phyloP scores from a whole-genome alignment of 1,140 invertebrate genomes.

The Drosophila asahinai region DNA sequence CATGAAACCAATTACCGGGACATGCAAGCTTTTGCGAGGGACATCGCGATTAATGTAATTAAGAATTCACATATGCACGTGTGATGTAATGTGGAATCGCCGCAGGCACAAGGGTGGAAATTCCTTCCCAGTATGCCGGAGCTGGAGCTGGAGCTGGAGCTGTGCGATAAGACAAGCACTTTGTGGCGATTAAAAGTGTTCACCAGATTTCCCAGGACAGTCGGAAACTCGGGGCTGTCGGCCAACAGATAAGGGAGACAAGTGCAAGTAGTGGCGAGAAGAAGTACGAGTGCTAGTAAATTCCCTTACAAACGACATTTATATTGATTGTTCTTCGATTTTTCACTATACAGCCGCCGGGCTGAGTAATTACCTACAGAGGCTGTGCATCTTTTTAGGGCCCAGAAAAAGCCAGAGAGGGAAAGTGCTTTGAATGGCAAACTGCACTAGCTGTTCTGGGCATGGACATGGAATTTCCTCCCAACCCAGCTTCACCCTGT shows the following conservation, averaged over 20 bases:
- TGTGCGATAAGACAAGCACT: conserved; percentile 54
- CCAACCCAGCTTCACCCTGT: background rate
- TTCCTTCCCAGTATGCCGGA: conserved; percentile 10
- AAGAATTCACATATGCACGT: conserved; percentile 38
- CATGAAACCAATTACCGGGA: conserved; percentile 44
- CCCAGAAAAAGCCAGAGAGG: conserved; percentile 36
- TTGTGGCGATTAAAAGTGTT: conserved; percentile 61
- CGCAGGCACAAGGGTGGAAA: conserved; percentile 24
- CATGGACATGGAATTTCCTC: conserved; percentile 6
- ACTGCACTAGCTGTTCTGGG: conserved; percentile 30
- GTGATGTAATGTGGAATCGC: conserved; percentile 43
- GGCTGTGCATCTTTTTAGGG: background rate
- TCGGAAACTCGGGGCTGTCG: background rate
- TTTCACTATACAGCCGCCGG: too few species aligned
- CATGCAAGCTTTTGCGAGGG: conserved; percentile 19
- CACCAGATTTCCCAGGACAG: conserved; percentile 45
- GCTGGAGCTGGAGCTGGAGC: conserved; percentile 27
- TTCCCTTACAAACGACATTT: background rate
- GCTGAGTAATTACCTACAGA: conserved; percentile 1
- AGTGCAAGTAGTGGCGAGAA: background rate
- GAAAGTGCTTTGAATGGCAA: conserved; percentile 28
- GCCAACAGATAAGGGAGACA: conserved; percentile 6
- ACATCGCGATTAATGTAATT: conserved; percentile 57
- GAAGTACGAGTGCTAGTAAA: background rate
- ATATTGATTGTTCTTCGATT: conserved; percentile 4